These are phyloP conservation scores for Crocidura indochinensis DNA, from an alignment of 2,797 vertebrate genomes.

Conservation along the genomic window DNA sequence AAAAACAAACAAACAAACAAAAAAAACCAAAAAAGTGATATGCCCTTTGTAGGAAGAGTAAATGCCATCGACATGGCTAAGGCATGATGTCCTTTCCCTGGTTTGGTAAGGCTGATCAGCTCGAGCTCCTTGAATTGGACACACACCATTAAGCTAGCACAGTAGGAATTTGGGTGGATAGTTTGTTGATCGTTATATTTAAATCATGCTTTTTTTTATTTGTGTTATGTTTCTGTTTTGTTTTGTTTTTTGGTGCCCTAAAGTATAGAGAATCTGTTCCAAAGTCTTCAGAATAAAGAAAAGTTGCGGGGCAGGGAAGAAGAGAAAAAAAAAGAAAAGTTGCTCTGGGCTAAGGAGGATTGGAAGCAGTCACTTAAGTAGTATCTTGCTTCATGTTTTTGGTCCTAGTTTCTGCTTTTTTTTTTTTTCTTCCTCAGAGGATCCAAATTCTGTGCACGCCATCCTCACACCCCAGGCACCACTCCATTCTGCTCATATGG, in stretches of 20 bases:
- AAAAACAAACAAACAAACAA: too few species aligned
- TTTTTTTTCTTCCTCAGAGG: slow-evolving; percentile 24
- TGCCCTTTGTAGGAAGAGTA: background rate
- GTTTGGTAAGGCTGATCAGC: too few species aligned
- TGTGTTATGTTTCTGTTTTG: too few species aligned
- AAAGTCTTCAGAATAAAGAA: background rate
- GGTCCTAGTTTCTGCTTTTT: background rate
- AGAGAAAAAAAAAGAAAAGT: background rate
- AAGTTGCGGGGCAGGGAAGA: too few species aligned
- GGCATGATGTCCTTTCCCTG: too few species aligned
- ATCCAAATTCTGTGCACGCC: background rate
- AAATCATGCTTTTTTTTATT: background rate
- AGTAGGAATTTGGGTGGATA: background rate
- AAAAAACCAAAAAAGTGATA: too few species aligned
- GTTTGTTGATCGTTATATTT: background rate
- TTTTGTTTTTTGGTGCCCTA: background rate
- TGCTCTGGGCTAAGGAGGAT: background rate
- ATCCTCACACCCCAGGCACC: background rate
- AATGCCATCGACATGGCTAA: too few species aligned
- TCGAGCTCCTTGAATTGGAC: too few species aligned
- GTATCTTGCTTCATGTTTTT: background rate
- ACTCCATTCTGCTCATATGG: background rate
- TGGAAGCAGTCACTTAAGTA: background rate
- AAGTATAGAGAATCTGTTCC: background rate
- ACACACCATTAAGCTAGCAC: background rate